These are phyloP conservation scores for Anneissia japonica DNA, from an alignment of 35 echinoderm and acorn worm species.

Conservation along the genomic window DNA sequence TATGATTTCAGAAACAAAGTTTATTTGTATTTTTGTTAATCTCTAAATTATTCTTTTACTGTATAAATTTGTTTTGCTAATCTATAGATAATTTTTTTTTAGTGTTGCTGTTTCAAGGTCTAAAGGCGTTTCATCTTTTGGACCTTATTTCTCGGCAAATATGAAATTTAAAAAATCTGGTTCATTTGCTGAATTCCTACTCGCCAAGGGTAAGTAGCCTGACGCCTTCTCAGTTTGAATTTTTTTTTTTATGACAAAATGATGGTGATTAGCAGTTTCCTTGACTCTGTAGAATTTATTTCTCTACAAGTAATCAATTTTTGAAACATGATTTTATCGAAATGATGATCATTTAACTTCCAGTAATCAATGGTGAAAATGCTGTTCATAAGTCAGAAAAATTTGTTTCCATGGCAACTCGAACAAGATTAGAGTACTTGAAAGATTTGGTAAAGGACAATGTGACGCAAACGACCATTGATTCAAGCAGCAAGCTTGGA, in stretches of 20 bases:
- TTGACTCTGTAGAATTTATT: too few species aligned
- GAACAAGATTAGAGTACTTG: constrained; percentile 81
- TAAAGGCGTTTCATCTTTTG: constrained; percentile 84
- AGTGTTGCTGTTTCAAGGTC: constrained; percentile 93
- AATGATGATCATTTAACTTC: neutral
- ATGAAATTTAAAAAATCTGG: constrained; percentile 57
- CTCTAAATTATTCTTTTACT: neutral
- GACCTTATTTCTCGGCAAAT: constrained; percentile 59
- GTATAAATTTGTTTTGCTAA: neutral
- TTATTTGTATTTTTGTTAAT: too few species aligned
- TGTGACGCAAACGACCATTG: constrained; percentile 71
- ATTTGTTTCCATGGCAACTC: constrained; percentile 91
- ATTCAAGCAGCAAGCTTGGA: constrained; percentile 45
- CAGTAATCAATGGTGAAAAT: constrained; percentile 99
- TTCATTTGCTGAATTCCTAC: constrained; percentile 74
- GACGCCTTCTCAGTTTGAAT: neutral
- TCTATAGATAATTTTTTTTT: too few species aligned
- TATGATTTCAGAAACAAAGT: too few species aligned
- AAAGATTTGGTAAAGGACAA: constrained; percentile 84
- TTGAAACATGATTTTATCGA: neutral
- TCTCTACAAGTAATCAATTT: too few species aligned
- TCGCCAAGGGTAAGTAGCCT: constrained; percentile 85
- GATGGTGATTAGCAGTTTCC: too few species aligned
- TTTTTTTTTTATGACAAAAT: neutral
- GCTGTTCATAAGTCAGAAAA: constrained; percentile 95